These are phyloP conservation scores for Dyspetes luteomarginatus DNA, from an alignment of 2,888 invertebrate genomes.

Conservation along the genomic window DNA sequence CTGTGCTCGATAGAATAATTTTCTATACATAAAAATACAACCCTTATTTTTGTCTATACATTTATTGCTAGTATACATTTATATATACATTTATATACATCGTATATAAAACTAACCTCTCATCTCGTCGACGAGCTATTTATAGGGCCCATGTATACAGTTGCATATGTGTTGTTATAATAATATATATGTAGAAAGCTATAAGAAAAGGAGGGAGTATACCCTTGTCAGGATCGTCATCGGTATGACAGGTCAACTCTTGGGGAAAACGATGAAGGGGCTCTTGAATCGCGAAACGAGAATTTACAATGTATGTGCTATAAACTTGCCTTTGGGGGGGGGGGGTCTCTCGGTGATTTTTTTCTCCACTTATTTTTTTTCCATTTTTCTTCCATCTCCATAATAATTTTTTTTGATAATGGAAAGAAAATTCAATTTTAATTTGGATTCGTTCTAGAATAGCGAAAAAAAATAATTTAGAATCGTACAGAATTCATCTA, in stretches of 20 bases:
- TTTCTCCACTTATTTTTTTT: not conserved
- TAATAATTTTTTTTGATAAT: too few relatives aligned
- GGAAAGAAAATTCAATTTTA: too few relatives aligned
- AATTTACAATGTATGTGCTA: constrained; percentile 63
- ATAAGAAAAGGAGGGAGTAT: constrained; percentile 35
- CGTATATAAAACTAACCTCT: constrained; percentile 38
- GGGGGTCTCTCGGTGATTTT: not conserved
- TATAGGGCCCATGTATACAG: constrained; percentile 4
- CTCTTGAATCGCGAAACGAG: constrained; percentile 58
- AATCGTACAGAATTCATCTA: too few relatives aligned
- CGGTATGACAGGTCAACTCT: constrained; percentile 81
- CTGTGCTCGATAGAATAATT: constrained; percentile 21
- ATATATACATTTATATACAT: constrained; percentile 30
- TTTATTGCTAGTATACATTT: constrained; percentile 4
- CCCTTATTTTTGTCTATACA: not conserved
- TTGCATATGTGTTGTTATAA: constrained; percentile 25
- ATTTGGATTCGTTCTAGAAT: too few relatives aligned
- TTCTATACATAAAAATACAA: not conserved
- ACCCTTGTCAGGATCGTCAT: constrained; percentile 82
- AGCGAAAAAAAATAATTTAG: too few relatives aligned
- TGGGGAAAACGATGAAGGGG: too few relatives aligned
- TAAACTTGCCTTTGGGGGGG: constrained; percentile 63
- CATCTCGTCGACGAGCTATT: constrained; percentile 32
- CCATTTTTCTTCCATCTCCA: too few relatives aligned
- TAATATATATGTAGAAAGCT: constrained; percentile 63